Percentiles rank a stretch among this genome's conserved stretches.
phyloP scores from a whole-genome alignment of 2,113 vertebrate species.

The Anarrhichthys ocellatus region DNA sequence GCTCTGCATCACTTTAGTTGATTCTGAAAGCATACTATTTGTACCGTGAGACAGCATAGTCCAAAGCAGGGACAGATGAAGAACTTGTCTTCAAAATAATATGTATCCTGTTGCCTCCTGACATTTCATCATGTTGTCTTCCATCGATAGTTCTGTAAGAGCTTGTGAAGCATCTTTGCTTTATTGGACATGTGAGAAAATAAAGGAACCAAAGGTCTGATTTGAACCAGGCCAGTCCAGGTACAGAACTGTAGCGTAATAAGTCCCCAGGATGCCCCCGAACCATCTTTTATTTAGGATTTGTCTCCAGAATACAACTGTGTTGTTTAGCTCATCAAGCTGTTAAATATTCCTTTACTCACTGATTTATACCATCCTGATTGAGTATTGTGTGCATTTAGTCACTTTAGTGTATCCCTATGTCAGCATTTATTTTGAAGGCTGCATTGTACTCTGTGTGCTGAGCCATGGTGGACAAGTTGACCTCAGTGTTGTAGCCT shows the following conservation, averaged over 20 bases:
- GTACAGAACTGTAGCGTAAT: not conserved
- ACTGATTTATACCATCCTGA: constrained; percentile 9
- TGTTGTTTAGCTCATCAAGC: not conserved
- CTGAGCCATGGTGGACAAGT: constrained; percentile 28
- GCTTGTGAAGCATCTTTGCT: not conserved
- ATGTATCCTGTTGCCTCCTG: not conserved
- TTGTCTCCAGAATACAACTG: not conserved
- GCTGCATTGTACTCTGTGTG: constrained; percentile 27
- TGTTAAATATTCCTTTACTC: not conserved
- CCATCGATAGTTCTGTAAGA: not conserved
- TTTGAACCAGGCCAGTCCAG: not conserved
- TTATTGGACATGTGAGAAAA: not conserved
- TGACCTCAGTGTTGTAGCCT: constrained; percentile 59
- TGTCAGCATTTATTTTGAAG: constrained; percentile 62
- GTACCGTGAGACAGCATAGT: not conserved
- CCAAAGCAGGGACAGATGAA: not conserved
- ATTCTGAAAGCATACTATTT: not conserved
- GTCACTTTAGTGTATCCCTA: constrained; percentile 18
- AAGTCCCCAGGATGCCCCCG: not conserved
- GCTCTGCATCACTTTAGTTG: constrained; percentile 11
- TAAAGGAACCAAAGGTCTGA: not conserved
- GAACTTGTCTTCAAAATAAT: not conserved
- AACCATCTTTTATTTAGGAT: not conserved
- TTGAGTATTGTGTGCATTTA: constrained; percentile 18
- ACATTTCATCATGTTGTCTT: not conserved